Percentiles rank a stretch among this genome's conserved stretches.
phyloP scores from a whole-genome alignment of 2,888 invertebrate genomes.

The Arctia plantaginis region DNA sequence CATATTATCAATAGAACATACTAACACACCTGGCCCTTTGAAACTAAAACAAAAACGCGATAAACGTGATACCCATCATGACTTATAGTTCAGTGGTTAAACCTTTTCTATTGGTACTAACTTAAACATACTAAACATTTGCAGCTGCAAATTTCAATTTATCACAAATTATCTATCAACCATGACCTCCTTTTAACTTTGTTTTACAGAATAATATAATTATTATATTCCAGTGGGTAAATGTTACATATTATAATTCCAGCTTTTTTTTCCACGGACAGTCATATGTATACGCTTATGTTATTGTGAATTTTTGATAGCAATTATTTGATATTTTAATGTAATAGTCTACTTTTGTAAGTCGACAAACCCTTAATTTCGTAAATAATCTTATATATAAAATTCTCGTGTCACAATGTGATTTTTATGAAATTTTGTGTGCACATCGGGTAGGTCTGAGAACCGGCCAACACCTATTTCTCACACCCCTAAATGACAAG shows the following conservation, averaged over 20 bases:
- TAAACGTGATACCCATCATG: neutral
- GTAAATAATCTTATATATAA: neutral
- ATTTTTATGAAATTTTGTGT: no score
- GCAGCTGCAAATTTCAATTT: neutral
- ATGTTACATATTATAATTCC: neutral
- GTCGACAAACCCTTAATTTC: no score
- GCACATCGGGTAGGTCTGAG: no score
- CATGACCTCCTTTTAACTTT: neutral
- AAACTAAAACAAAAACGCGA: slow-evolving; percentile 86
- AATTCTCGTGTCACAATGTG: no score
- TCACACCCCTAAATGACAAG: no score
- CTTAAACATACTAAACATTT: neutral
- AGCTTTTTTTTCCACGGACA: no score
- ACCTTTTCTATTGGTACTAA: no score
- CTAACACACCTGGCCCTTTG: slow-evolving; percentile 98
- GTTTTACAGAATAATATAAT: neutral
- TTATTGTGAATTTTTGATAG: no score
- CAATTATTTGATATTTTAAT: no score
- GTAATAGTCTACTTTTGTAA: no score
- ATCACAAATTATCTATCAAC: slow-evolving; percentile 1
- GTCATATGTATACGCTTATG: no score
- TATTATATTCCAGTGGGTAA: neutral
- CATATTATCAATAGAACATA: slow-evolving; percentile 99
- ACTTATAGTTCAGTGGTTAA: neutral
- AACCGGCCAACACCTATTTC: no score